These are phyloP conservation scores for Urocyon cinereoargenteus DNA, from an alignment of 2,797 vertebrate species.

Conservation along the genomic window DNA sequence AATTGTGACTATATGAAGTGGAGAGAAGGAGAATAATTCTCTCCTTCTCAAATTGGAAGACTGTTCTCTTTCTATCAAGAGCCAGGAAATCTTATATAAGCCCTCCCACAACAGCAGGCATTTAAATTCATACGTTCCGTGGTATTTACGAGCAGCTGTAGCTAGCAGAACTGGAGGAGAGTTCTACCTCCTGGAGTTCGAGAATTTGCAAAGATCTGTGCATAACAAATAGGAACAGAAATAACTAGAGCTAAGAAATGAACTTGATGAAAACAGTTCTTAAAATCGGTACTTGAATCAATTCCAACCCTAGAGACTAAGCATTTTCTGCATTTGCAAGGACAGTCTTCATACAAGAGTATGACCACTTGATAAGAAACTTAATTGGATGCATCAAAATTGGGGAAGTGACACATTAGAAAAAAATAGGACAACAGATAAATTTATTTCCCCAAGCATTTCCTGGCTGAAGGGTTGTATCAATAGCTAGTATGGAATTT, in stretches of 20 bases:
- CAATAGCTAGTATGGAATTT: neutral
- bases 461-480: neutral
- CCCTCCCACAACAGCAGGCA: constrained; percentile 78
- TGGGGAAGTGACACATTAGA: neutral
- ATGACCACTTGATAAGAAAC: neutral
- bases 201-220: constrained; percentile 79
- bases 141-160: constrained; percentile 81
- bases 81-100: constrained; percentile 79
- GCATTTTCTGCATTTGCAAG: neutral
- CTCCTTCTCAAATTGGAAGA: constrained; percentile 60
- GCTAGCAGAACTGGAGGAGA: constrained; percentile 71
- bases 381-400: neutral
- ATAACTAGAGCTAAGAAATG: constrained; percentile 72
- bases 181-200: constrained; percentile 76
- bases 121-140: constrained; percentile 61
- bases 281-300: constrained; percentile 37
- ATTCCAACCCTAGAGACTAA: neutral
- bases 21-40: constrained; percentile 24
- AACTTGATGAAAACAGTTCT: constrained; percentile 62
- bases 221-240: constrained; percentile 80
- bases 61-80: constrained; percentile 57
- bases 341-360: neutral
- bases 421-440: neutral
- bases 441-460: neutral
- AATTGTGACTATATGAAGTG: neutral